Evolutionary conservation across 2,888 invertebrate genomes (phyloP), one percentile per base, ranked within the genome.

Genomic region (Lacanobia wlatinum): DNA sequence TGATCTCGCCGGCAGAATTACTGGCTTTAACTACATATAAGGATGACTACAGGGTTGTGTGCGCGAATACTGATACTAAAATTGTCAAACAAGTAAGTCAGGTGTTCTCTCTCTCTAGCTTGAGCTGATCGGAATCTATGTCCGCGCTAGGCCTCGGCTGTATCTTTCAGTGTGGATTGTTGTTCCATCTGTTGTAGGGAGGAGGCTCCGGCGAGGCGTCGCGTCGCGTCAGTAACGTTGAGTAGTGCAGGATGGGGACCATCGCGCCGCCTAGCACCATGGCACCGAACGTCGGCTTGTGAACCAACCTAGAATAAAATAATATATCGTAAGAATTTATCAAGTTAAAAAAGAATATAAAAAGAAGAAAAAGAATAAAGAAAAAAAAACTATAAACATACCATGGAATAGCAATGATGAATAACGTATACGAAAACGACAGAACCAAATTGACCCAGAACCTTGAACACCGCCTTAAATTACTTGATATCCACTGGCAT

Each of bases 371-470:
- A 28, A 28, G 28, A 28, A 72, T 16, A 38, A 46, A 40, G 55
- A 10, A 2, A 38, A 46, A 40, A 55, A 10, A 2, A 18, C 0
- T 58, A 56, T 16, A 40, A 38, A 85, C 94, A 93, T 80, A 96
- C 96, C 96, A 96, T 18, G 96, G 95, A 68, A 96, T 72, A 18
- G 96, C 93, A 73, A 95, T 91, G 38, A 96, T 85, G 48, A 96
- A 87, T 9, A 96, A 80, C 8, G 96, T 96, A 73, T 95, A 95
- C 0, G 96, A 94, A 80, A 95, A 94, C 6, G 96, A 92, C n/a
- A 96, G 78, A 0, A 95, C 90, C n/a, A 96, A 89, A 83, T 94
- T 96, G 55, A 93, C 88, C 95, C 95, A 96, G 28, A 94, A 78
- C 78, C 96, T 89, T 7, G 95, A 90, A 73, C 95, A 94, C 28